phyloP scores from a whole-genome alignment of 2,797 vertebrate genomes.

The Oceanodroma leucorhoa region DNA sequence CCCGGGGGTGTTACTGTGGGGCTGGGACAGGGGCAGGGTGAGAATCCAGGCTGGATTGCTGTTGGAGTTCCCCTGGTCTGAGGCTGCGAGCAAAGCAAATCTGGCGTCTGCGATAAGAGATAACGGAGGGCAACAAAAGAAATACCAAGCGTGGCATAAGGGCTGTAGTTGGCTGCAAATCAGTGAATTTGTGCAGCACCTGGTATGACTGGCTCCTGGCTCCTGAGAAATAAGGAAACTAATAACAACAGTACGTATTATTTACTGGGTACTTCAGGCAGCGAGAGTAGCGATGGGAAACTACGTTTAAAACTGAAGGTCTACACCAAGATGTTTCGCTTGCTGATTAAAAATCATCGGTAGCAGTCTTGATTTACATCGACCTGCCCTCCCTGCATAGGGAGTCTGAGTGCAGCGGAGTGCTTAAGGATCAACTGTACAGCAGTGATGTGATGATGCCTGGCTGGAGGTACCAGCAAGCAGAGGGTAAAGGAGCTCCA shows the following conservation, averaged over 20 bases:
- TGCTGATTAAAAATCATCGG: neutral
- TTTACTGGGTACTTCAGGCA: neutral
- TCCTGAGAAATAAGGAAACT: neutral
- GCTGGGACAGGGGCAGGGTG: neutral
- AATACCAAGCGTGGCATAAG: neutral
- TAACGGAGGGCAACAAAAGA: neutral
- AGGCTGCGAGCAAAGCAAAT: neutral
- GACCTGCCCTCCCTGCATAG: neutral
- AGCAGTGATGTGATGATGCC: neutral
- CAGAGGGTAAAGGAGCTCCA: neutral
- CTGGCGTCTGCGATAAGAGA: neutral
- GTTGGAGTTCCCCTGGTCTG: neutral
- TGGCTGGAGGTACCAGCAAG: neutral
- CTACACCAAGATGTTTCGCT: neutral
- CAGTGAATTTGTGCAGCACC: neutral
- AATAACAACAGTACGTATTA: neutral
- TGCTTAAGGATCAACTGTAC: neutral
- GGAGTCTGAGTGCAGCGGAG: neutral
- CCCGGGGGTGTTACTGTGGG: fast-evolving
- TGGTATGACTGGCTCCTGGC: neutral
- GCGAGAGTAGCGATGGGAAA: neutral
- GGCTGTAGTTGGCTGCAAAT: neutral
- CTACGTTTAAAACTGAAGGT: neutral
- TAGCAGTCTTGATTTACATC: neutral
- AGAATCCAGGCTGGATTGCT: neutral